Base-by-base conservation (phyloP, 2,797 vertebrate genomes). In the Percopsis omiscomaycus region DNA sequence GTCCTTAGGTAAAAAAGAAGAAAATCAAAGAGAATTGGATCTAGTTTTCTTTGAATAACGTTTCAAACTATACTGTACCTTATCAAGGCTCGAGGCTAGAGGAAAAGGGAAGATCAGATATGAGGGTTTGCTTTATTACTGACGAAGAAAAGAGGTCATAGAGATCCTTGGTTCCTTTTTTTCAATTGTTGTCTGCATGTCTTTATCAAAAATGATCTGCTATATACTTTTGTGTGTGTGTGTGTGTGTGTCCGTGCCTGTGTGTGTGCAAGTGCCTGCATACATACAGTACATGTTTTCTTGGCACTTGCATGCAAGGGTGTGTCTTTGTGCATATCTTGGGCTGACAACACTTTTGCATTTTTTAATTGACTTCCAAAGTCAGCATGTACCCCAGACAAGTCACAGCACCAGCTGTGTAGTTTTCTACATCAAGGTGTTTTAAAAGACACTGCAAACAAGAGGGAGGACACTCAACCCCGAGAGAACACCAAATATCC, bases 311-410 rank as follows among this genome's bases (percentile, higher is more conserved):
- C 10, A 15, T 37, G 59, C 32, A n/a, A 6, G 42, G 11, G n/a
- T 66, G 37, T 61, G 30, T 45, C 54, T 61, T 37, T 59, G 54
- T 49, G 14, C 65, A 68, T 73, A 79, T 77, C 74, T 73, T 78
- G 77, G 59, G 73, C 55, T 37, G 55, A 64, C 4, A 53, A 73
- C 61, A 58, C 48, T 74, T 74, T 80, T 84, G 78, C 73, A 81
- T 80, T 71, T 74, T 80, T 82, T 29, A 81, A 62, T 77, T 75
- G 54, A 68, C 54, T 48, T 10, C 56, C 69, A 80, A 81, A 72
- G 81, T 84, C 83, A 74, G 64, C 15, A 59, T 70, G 75, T 74
- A 42, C 30, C 61, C 29, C 62, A 56, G 30, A 50, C 6, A 32
- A 64, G 6, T 65, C 55, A 65, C 28, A 15, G 14, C 56, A 60